Base-by-base conservation (phyloP, 2,113 vertebrate genomes). In the Narcine bancroftii region DNA sequence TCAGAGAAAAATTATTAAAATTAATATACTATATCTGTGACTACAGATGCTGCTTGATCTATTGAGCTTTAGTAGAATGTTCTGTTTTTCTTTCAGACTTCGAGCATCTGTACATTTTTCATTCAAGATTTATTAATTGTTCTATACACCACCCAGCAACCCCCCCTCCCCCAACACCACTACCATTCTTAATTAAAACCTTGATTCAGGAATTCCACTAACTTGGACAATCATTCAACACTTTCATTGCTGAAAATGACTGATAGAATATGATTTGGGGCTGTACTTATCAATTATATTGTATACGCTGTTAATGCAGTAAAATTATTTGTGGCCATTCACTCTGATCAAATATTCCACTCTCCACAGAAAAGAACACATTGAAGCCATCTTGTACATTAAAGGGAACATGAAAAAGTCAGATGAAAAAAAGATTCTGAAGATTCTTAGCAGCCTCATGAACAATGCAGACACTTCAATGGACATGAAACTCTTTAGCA, bases 311-410 rank as follows among this genome's bases (percentile, higher is more conserved):
- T 53, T 85, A n/a, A 19, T 85, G 15, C 50, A 56, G 56, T 85
- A 17, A 85, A 85, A 36, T 56, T 60, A 33, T 63, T 36, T 60
- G 17, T 21, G 42, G 1, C 2, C 21, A 39, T 39, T 42, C 89
- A 76, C 21, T 36, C 45, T 0, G 0, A 92, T 71, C 47, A 56
- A 60, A 56, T 53, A n/a, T 26, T 45, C 15, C 83, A 39, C 24
- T 87, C 93, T 72, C 66, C 29, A n/a, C 95, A 99, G 98, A 93
- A 96, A 96, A 60, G 94, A 71, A 42, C 97, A 98, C n/a, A 92
- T 99, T 92, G 94, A 93, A 3, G 96, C 96, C 0, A 95, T 99
- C 93, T 94, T 99, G 93, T 93, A 96, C 93, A 95, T 99, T 93
- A 99, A 98, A 94, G 93, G 92, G 1, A 97, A 96, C 92, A 94